phyloP scores from a whole-genome alignment of 2,113 vertebrate species.

The Pionites leucogaster region DNA sequence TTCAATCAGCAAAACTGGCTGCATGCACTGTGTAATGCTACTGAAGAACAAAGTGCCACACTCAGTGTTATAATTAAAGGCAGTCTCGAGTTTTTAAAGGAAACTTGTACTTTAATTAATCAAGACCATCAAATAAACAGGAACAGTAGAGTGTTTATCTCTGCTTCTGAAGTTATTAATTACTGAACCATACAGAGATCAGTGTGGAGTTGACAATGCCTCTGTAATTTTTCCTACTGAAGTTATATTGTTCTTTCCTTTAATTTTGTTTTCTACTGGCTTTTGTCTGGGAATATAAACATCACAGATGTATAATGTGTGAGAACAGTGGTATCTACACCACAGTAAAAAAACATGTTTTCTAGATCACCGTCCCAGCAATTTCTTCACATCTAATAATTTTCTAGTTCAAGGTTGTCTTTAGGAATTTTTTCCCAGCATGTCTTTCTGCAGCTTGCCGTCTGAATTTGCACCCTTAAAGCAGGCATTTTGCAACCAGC shows the following conservation, averaged over 20 bases:
- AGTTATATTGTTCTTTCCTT: not conserved
- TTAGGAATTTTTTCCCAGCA: not conserved
- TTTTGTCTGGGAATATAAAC: not conserved
- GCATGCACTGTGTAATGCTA: slow-evolving; percentile 40
- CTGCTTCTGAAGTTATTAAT: slow-evolving; percentile 43
- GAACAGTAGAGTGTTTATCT: slow-evolving; percentile 27
- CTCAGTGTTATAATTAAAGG: slow-evolving; percentile 23
- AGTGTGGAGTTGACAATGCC: not conserved
- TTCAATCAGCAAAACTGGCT: slow-evolving; percentile 75
- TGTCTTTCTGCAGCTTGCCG: not conserved
- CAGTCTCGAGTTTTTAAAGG: slow-evolving; percentile 21
- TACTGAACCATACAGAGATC: not conserved
- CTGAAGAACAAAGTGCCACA: slow-evolving; percentile 20
- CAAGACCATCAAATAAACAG: slow-evolving; percentile 42
- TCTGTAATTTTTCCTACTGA: not conserved
- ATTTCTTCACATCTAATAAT: not conserved
- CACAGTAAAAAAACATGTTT: not conserved
- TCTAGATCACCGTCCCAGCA: not conserved
- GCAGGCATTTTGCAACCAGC: slow-evolving; percentile 45
- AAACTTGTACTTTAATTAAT: slow-evolving; percentile 54
- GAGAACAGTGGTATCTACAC: not conserved
- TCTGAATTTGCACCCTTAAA: slow-evolving; percentile 26
- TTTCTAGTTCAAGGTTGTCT: not conserved
- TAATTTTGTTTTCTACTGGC: not conserved
- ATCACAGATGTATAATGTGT: not conserved